Evolutionary conservation across 2,888 invertebrate species (phyloP).

Genomic region (Ophion ventricosus): DNA sequence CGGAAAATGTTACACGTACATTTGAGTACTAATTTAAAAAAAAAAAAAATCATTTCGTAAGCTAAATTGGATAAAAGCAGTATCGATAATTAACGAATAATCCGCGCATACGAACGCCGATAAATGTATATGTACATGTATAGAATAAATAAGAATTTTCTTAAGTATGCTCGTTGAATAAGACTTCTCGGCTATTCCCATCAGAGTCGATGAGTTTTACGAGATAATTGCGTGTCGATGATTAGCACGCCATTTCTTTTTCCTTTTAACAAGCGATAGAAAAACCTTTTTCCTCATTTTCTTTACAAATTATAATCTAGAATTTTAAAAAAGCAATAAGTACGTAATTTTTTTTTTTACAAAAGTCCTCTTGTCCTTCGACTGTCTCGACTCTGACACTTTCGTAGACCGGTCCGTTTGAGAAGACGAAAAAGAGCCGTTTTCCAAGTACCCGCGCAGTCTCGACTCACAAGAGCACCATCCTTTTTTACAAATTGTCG

Average conservation of each 20-base stretch:
- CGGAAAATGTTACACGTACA: slow-evolving; percentile 15
- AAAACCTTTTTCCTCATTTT: slow-evolving; percentile 37
- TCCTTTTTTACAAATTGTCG: neutral
- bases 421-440: slow-evolving; percentile 9
- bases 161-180: slow-evolving; percentile 37
- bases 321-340: slow-evolving; percentile 48
- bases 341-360: slow-evolving; percentile 22
- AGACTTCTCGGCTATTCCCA: slow-evolving; percentile 55
- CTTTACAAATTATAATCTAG: slow-evolving; percentile 44
- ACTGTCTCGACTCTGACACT: neutral
- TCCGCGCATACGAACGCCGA: neutral
- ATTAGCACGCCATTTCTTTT: slow-evolving; percentile 19
- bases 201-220: slow-evolving; percentile 37
- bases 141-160: slow-evolving; percentile 57
- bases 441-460: slow-evolving; percentile 3
- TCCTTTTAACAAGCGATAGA: slow-evolving; percentile 50
- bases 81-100: neutral
- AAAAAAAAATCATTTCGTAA: slow-evolving; percentile 11
- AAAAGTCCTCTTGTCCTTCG: neutral
- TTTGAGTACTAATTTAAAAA: slow-evolving; percentile 28
- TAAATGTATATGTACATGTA: slow-evolving; percentile 31
- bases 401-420: slow-evolving; percentile 21
- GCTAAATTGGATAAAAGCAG: slow-evolving; percentile 3
- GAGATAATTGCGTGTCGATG: slow-evolving; percentile 6
- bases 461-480: neutral